Conservation (phyloP, 2,888 invertebrate genomes). For the Catonia carolina region DNA sequence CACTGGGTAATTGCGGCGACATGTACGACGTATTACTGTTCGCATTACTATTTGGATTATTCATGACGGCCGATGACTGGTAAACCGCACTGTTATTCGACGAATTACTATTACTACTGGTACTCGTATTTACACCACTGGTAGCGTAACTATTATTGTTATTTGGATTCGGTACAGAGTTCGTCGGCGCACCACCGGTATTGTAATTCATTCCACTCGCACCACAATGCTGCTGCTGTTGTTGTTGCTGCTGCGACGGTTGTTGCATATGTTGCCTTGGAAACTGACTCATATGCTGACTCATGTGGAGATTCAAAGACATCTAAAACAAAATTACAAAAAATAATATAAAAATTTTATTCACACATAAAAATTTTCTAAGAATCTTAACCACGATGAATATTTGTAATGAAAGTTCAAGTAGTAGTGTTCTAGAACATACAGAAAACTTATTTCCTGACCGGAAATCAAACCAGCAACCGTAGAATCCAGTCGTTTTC, state of each 20-base stretch:
- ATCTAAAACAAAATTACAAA: slow-evolving; percentile 19
- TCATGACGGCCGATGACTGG: neutral
- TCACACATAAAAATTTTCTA: too few relatives aligned
- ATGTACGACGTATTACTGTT: slow-evolving; percentile 27
- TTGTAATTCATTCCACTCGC: neutral
- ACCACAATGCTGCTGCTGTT: neutral
- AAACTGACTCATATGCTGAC: slow-evolving; percentile 22
- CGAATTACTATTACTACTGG: neutral
- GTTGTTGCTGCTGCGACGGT: slow-evolving; percentile 17
- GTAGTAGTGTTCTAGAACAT: too few relatives aligned
- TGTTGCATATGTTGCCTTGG: slow-evolving; percentile 10
- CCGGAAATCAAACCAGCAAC: too few relatives aligned
- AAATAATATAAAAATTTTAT: too few relatives aligned
- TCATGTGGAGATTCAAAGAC: slow-evolving; percentile 29
- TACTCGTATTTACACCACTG: neutral
- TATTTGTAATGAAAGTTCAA: too few relatives aligned
- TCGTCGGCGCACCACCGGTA: neutral
- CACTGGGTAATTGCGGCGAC: slow-evolving; percentile 49
- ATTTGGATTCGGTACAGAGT: neutral
- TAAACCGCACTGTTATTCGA: neutral
- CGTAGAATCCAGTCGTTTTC: too few relatives aligned
- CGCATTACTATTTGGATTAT: neutral
- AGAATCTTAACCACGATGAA: too few relatives aligned
- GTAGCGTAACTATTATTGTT: slow-evolving; percentile 46
- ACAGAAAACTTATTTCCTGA: too few relatives aligned